Evolutionary conservation across 1,140 invertebrate genomes (phyloP), one percentile per base, ranked within the genome.

Genomic region (Pseudomyrmex flavicornis): DNA sequence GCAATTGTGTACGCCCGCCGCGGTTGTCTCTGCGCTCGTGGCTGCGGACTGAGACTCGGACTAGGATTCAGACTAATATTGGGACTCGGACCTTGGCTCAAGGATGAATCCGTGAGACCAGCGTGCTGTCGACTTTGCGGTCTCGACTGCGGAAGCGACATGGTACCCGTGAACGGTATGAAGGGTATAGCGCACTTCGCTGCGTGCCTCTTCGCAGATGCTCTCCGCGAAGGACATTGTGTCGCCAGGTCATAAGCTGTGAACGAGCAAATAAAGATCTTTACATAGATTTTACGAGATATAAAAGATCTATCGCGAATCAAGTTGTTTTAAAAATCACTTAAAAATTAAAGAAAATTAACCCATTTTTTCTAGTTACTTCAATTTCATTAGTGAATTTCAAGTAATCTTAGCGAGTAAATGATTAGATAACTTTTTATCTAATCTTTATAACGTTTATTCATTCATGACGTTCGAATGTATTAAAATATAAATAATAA

Each of bases 171-270:
- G 90, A 92, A 94, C 93, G 90, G 94, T 94, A 88, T 88, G 86
- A 93, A 88, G 90, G 92, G 90, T 94, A 95, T 82, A 90, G 86
- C 84, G 54, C 88, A 95, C 9, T 95, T 95, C 13, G 97, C 95
- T 0, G 97, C 96, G 92, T 97, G 97, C 52, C 97, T 96, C n/a
- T 97, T 95, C 90, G 95, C 95, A 4, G 96, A 96, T 22, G 95
- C 96, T 56, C 96, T 95, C 73, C 96, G 94, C 56, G 96, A 96
- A 73, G 96, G 96, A 91, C 97, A 97, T 88, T 97, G 97, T 15
- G 97, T 97, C 69, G 97, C 97, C 91, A 98, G 93, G 93, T 98
- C 97, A 90, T 97, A 97, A 70, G 97, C 97, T 97, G 93, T 13
- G 46, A 90, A 70, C 10, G 10, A 88, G 54, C 84, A 17, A 66